Percentiles rank a stretch among this genome's conserved stretches.
Conservation (phyloP, 2,888 invertebrate genomes). For the Mermis nigrescens region DNA sequence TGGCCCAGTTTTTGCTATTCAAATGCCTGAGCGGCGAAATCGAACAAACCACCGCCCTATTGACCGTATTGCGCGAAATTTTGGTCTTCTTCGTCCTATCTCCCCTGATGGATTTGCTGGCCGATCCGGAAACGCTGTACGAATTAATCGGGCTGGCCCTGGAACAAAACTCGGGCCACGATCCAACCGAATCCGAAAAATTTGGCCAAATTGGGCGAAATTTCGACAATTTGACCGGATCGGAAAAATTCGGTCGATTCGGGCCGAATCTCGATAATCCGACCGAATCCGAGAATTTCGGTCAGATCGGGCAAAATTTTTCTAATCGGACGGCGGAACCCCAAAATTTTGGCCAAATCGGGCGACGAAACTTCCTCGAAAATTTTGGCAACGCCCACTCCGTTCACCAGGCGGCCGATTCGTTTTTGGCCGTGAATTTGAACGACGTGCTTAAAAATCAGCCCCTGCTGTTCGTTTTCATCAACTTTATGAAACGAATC, state of each 20-base stretch:
- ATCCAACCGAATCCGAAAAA: too few species aligned
- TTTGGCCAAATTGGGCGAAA: too few species aligned
- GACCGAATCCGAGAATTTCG: too few species aligned
- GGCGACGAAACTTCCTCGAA: not conserved
- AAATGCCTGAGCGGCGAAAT: not conserved
- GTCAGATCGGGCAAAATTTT: too few species aligned
- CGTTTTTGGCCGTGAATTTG: not conserved
- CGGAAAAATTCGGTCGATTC: too few species aligned
- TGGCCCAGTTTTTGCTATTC: not conserved
- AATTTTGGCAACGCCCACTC: not conserved
- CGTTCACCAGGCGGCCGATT: not conserved
- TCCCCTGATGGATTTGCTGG: slow-evolving; percentile 24
- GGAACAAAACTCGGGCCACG: too few species aligned
- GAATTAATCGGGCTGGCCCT: too few species aligned
- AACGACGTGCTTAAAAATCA: slow-evolving; percentile 6
- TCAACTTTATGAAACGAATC: slow-evolving; percentile 3
- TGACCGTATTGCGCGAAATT: slow-evolving; percentile 17
- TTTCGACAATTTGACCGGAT: slow-evolving; percentile 17
- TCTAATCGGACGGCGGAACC: not conserved
- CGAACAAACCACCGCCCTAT: not conserved
- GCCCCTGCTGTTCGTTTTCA: slow-evolving; percentile 7
- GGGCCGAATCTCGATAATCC: too few species aligned
- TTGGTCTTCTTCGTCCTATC: slow-evolving; percentile 22
- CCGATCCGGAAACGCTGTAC: slow-evolving; percentile 29
- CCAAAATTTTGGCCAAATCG: not conserved